Percentiles rank a stretch among this genome's conserved stretches.
Evolutionary conservation across 2,113 vertebrate genomes (phyloP).

Genomic region (Ciconia stormi): DNA sequence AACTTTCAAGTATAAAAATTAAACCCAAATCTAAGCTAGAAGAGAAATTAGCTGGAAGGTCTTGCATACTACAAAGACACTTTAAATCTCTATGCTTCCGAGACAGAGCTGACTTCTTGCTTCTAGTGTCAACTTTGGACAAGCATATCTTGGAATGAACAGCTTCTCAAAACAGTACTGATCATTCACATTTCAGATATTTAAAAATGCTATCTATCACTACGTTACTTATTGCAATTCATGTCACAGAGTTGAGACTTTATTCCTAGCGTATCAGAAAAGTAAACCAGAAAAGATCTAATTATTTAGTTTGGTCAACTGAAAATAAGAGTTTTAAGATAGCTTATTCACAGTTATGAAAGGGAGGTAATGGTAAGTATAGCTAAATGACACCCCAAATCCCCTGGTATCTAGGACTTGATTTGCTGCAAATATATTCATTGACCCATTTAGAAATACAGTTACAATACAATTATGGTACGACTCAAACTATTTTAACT

Average conservation of each 20-base stretch:
- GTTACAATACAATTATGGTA: background rate
- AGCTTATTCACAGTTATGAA: background rate
- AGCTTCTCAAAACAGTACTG: background rate
- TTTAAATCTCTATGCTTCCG: background rate
- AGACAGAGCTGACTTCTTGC: background rate
- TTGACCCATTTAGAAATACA: background rate
- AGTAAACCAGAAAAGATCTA: background rate
- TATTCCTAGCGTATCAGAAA: background rate
- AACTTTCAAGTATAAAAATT: background rate
- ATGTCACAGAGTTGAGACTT: background rate
- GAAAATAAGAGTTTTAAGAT: background rate
- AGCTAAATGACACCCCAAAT: background rate
- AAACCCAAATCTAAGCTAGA: background rate
- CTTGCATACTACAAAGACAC: background rate
- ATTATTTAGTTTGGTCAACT: background rate
- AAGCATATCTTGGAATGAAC: background rate
- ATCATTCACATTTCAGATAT: background rate
- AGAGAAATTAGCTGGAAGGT: background rate
- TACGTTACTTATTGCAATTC: background rate
- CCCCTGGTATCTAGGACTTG: background rate
- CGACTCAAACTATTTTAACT: background rate
- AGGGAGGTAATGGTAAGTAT: background rate
- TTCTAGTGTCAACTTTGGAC: background rate
- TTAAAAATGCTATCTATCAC: background rate
- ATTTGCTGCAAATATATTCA: background rate